A percentile compares a stretch with the other conserved stretches of the same genome.
These are phyloP conservation scores for Dendronephthya gigantea DNA, from an alignment of 64 coral and sea anemone genomes.

Conservation along the genomic window DNA sequence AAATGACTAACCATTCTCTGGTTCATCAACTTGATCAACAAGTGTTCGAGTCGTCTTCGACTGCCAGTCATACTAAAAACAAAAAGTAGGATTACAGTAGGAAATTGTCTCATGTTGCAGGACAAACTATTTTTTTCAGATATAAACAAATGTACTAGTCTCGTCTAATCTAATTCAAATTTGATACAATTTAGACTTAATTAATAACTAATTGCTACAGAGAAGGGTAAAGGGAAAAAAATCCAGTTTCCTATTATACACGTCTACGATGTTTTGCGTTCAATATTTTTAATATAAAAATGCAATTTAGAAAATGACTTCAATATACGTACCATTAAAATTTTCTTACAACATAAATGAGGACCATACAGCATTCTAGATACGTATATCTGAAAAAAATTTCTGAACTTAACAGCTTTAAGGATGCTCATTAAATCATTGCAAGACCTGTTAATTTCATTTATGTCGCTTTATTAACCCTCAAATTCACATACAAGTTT, in stretches of 20 bases:
- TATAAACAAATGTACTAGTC: no score
- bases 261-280: no score
- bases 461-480: background rate
- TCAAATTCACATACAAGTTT: background rate
- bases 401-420: background rate
- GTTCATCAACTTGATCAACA: constrained; percentile 54
- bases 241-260: no score
- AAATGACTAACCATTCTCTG: constrained; percentile 6
- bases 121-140: no score
- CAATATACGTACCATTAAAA: background rate
- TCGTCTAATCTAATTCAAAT: no score
- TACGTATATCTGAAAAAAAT: background rate
- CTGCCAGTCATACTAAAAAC: constrained; percentile 63
- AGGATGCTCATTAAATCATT: no score
- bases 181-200: no score
- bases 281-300: no score
- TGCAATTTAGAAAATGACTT: background rate
- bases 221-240: no score
- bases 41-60: constrained; percentile 36
- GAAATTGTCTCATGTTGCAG: no score
- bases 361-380: background rate
- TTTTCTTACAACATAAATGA: background rate
- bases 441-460: no score
- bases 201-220: no score
- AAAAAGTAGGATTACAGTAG: background rate